Evolutionary conservation across 1,140 invertebrate genomes (phyloP).

Genomic region (Ruditapes philippinarum): DNA sequence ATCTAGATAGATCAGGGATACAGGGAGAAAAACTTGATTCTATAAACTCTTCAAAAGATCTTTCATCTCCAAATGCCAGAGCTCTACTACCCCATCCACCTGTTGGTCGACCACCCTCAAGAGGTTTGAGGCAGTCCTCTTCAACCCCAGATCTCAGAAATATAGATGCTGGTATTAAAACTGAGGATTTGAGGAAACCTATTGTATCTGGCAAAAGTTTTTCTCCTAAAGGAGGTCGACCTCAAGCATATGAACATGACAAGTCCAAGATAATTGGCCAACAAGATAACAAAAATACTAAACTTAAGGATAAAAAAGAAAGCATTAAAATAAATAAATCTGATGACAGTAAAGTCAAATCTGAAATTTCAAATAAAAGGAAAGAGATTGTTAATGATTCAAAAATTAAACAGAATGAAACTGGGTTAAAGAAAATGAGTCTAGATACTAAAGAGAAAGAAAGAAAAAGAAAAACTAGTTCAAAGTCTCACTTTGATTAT

Average conservation of each 20-base stretch:
- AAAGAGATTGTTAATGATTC: conserved; percentile 4
- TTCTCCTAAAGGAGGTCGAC: conserved; percentile 58
- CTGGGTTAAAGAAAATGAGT: not conserved
- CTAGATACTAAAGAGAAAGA: not conserved
- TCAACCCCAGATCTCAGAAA: conserved; percentile 65
- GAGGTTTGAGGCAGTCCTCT: conserved; percentile 55
- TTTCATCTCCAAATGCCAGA: conserved; percentile 51
- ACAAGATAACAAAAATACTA: not conserved
- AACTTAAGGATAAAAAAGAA: not conserved
- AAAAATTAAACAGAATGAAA: conserved; percentile 28
- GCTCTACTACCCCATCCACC: conserved; percentile 58
- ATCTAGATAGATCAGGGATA: conserved; percentile 46
- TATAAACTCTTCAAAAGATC: not conserved
- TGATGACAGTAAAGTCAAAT: conserved; percentile 2
- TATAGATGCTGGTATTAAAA: conserved; percentile 27
- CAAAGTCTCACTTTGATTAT: not conserved
- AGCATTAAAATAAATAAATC: conserved; percentile 7
- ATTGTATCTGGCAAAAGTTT: conserved; percentile 31
- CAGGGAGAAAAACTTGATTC: not conserved
- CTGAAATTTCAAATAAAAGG: not conserved
- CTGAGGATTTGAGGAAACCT: conserved; percentile 54
- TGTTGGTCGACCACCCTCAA: conserved; percentile 53
- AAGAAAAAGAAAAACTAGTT: not conserved
- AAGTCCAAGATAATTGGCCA: not conserved
- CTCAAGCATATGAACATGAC: conserved; percentile 28